These are phyloP conservation scores for Pangasianodon hypophthalmus DNA, from an alignment of 2,113 vertebrate species.

Conservation along the genomic window DNA sequence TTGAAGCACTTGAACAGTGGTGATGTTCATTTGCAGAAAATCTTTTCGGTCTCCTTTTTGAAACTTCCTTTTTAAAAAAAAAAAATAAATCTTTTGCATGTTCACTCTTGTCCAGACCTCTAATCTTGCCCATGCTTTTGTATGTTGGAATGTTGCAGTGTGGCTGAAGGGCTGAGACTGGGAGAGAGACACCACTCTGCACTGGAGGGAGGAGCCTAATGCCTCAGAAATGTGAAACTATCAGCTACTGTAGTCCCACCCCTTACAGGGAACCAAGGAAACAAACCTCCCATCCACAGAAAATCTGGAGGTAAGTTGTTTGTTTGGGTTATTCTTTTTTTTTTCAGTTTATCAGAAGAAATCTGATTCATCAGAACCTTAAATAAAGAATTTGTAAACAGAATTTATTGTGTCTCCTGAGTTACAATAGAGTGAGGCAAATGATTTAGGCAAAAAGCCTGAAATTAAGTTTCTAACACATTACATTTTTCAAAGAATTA, in stretches of 20 bases:
- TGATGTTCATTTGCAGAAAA: neutral
- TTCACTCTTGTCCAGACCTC: neutral
- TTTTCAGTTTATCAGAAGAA: neutral
- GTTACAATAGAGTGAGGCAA: too few relatives aligned
- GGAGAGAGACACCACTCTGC: slow-evolving; percentile 51
- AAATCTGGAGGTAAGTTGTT: slow-evolving; percentile 74
- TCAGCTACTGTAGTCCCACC: slow-evolving; percentile 77
- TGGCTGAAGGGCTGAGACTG: slow-evolving; percentile 50
- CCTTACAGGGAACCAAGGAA: slow-evolving; percentile 78
- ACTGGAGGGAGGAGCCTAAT: slow-evolving; percentile 57
- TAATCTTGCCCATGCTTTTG: slow-evolving; percentile 24
- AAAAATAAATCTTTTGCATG: neutral
- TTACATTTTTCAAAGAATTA: neutral
- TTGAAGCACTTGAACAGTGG: neutral
- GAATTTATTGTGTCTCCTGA: neutral
- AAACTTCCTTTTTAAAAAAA: neutral
- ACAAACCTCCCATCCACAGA: slow-evolving; percentile 66
- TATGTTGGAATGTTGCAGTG: slow-evolving; percentile 48
- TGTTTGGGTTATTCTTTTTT: neutral
- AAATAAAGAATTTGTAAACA: neutral
- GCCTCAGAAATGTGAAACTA: slow-evolving; percentile 72
- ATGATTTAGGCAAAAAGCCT: neutral
- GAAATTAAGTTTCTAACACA: neutral
- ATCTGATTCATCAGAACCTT: neutral
- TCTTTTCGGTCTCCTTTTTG: neutral